phyloP scores from a whole-genome alignment of 2,113 vertebrate genomes.

The Cricetomys ansorgei region DNA sequence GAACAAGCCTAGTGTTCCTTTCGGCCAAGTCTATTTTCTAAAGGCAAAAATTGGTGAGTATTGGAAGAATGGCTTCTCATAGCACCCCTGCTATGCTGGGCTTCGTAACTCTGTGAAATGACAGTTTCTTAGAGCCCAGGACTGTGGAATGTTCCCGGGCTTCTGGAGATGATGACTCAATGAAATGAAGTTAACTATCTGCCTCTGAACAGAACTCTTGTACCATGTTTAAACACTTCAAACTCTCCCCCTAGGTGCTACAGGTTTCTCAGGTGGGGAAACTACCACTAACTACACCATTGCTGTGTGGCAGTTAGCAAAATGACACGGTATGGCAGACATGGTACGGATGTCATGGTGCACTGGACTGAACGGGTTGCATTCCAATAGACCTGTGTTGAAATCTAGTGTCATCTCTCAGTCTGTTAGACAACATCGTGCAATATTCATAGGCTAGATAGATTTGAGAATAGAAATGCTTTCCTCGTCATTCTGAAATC shows the following conservation, averaged over 20 bases:
- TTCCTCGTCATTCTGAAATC: background rate
- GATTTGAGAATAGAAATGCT: background rate
- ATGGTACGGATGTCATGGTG: background rate
- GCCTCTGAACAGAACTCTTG: background rate
- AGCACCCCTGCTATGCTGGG: background rate
- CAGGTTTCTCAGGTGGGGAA: background rate
- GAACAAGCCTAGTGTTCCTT: background rate
- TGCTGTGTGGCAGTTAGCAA: background rate
- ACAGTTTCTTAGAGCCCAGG: background rate
- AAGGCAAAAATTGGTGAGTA: background rate
- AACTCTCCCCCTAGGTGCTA: background rate
- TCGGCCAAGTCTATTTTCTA: background rate
- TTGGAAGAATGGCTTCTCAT: background rate
- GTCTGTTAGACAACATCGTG: no score
- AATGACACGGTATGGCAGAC: background rate
- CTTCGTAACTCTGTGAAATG: background rate
- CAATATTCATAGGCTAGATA: background rate
- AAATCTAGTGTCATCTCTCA: background rate
- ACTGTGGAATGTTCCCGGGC: background rate
- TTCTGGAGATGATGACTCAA: background rate
- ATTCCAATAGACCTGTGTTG: background rate
- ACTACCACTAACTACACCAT: no score
- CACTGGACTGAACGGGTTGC: background rate
- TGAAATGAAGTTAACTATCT: background rate
- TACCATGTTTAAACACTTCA: slow-evolving; percentile 16